phyloP scores from a whole-genome alignment of 2,888 invertebrate species.

The Anthrax anthrax region DNA sequence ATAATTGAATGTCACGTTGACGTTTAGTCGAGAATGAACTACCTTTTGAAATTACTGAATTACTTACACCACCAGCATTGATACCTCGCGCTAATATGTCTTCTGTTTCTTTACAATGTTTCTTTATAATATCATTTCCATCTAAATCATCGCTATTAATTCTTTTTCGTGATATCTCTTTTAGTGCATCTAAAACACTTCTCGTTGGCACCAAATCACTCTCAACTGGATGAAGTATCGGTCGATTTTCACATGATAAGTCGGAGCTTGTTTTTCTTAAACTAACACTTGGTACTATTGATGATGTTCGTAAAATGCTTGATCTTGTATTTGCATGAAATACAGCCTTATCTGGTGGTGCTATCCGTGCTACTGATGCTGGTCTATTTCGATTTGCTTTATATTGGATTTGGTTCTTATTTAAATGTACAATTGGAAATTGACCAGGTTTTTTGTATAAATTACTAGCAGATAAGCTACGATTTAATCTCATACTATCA shows the following conservation, averaged over 20 bases:
- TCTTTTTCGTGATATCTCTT: conserved; percentile 42
- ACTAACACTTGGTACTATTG: conserved; percentile 16
- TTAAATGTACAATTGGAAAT: conserved; percentile 38
- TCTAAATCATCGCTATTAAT: conserved; percentile 35
- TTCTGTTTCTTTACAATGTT: conserved; percentile 23
- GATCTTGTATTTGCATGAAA: conserved; percentile 28
- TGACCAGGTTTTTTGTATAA: conserved; percentile 35
- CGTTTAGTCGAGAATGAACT: conserved; percentile 9
- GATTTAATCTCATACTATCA: conserved; percentile 21
- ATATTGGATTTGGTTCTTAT: conserved; percentile 31
- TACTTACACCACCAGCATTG: not conserved
- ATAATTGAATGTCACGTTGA: conserved; percentile 8
- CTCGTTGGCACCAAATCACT: conserved; percentile 34
- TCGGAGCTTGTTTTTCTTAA: conserved; percentile 23
- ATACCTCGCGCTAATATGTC: conserved; percentile 6
- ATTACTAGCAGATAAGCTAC: conserved; percentile 26
- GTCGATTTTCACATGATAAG: conserved; percentile 27
- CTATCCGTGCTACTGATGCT: conserved; percentile 26
- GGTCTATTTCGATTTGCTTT: conserved; percentile 18
- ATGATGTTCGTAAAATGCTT: conserved; percentile 25
- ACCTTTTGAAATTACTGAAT: not conserved
- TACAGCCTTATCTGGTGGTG: conserved; percentile 24
- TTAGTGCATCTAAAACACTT: conserved; percentile 40
- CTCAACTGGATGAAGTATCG: conserved; percentile 27
- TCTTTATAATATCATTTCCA: conserved; percentile 19